Conservation (phyloP, 2,888 invertebrate species). For the Perizoma flavofasciatum region DNA sequence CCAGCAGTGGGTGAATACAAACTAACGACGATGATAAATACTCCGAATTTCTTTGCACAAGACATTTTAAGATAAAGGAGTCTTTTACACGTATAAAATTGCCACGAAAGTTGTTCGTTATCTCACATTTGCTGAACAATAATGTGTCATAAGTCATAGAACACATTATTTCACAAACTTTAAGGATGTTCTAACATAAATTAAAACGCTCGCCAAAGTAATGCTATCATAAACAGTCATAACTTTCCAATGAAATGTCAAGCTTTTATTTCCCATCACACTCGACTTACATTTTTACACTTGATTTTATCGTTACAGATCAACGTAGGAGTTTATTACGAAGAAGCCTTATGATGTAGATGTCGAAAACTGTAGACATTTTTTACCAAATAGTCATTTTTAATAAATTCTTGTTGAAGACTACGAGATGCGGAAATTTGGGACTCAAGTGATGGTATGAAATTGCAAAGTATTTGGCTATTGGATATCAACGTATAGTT, state of each 20-base stretch:
- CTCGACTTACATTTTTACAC: slow-evolving; percentile 17
- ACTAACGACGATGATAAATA: too few species aligned
- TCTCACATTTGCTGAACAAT: not conserved
- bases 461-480: slow-evolving; percentile 52
- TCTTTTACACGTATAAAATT: too few species aligned
- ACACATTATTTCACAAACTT: not conserved
- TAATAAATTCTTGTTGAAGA: slow-evolving; percentile 72
- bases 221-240: slow-evolving; percentile 26
- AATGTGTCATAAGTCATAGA: not conserved
- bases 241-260: slow-evolving; percentile 30
- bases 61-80: too few species aligned
- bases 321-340: slow-evolving; percentile 83
- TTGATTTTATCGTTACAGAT: slow-evolving; percentile 67
- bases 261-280: slow-evolving; percentile 27
- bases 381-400: slow-evolving; percentile 76
- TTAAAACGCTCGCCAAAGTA: slow-evolving; percentile 5
- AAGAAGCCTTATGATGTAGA: slow-evolving; percentile 83
- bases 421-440: slow-evolving; percentile 67
- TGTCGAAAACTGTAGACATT: slow-evolving; percentile 73
- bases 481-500: slow-evolving; percentile 42
- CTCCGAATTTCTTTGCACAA: too few species aligned
- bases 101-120: not conserved
- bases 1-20: too few species aligned
- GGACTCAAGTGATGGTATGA: slow-evolving; percentile 69
- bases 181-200: not conserved